Evolutionary conservation across 2,888 invertebrate species (phyloP).

Genomic region (Sphaerophoria rueppellii): DNA sequence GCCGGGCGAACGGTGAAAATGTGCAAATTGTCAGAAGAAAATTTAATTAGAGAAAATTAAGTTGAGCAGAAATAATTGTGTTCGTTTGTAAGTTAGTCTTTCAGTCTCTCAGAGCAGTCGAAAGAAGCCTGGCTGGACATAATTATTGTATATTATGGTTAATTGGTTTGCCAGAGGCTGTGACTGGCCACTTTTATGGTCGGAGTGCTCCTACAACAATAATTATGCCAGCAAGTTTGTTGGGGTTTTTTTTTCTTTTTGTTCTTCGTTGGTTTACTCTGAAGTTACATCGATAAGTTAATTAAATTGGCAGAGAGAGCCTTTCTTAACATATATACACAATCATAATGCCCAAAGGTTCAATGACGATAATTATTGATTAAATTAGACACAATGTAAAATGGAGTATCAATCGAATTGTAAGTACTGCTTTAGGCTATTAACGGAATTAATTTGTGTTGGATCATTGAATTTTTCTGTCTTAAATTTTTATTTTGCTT

Average conservation of each 20-base stretch:
- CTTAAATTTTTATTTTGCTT: too few species aligned
- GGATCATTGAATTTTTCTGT: too few species aligned
- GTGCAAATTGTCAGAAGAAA: conserved; percentile 24
- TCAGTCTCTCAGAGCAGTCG: background rate
- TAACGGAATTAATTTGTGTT: too few species aligned
- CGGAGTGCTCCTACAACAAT: background rate
- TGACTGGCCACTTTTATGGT: background rate
- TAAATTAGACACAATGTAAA: background rate
- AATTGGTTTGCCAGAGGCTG: conserved; percentile 35
- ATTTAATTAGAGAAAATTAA: conserved; percentile 43
- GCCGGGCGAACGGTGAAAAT: background rate
- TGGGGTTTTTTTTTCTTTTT: background rate
- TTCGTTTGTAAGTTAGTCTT: background rate
- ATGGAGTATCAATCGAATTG: background rate
- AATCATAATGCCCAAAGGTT: background rate
- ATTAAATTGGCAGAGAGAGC: conserved; percentile 10
- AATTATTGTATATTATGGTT: conserved; percentile 32
- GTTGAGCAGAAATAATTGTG: conserved; percentile 41
- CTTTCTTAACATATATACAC: too few species aligned
- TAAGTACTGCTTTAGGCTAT: too few species aligned
- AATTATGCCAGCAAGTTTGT: background rate
- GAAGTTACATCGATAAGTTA: conserved; percentile 8
- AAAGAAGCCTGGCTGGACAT: conserved; percentile 30
- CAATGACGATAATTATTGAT: background rate
- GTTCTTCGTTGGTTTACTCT: background rate